A percentile compares a stretch with the other conserved stretches of the same genome.
phyloP scores from a whole-genome alignment of 30 jellyfish, hydroid and myxozoan species.

The Aurelia sp. region DNA sequence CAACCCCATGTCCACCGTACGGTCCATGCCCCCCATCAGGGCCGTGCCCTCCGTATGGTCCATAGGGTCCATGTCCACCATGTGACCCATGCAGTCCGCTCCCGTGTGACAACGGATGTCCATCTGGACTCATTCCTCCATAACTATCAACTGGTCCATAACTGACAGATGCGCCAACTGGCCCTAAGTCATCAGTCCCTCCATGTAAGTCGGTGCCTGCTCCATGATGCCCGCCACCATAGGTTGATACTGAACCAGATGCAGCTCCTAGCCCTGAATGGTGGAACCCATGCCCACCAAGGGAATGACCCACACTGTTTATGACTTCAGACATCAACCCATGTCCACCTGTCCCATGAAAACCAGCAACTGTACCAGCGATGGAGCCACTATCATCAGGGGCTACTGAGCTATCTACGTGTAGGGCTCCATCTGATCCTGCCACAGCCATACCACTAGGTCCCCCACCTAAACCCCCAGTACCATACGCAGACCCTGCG shows the following conservation, averaged over 20 bases:
- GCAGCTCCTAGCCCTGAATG: conserved; percentile 62
- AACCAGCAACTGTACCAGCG: conserved; percentile 20
- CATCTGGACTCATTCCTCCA: conserved; percentile 41
- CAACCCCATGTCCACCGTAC: conserved; percentile 29
- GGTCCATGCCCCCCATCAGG: conserved; percentile 29
- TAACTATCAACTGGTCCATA: conserved; percentile 65
- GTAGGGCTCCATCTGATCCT: conserved; percentile 38
- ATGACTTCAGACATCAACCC: conserved; percentile 59
- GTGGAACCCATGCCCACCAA: conserved; percentile 15
- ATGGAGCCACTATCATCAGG: conserved; percentile 31
- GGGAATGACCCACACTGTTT: conserved; percentile 43
- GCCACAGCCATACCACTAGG: not conserved
- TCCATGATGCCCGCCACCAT: conserved; percentile 29
- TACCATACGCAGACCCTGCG: not conserved
- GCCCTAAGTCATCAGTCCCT: conserved; percentile 16
- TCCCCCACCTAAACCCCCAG: not conserved
- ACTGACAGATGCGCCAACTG: conserved; percentile 63
- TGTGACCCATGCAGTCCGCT: conserved; percentile 6
- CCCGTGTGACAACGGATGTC: not conserved
- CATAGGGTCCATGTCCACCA: conserved; percentile 33
- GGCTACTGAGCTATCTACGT: conserved; percentile 33
- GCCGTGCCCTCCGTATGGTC: conserved; percentile 39
- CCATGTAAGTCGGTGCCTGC: conserved; percentile 21
- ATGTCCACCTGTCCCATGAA: conserved; percentile 28
- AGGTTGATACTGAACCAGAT: conserved; percentile 48